Evolutionary conservation across 2,888 invertebrate genomes (phyloP).

Genomic region (Loripinus fragilis): DNA sequence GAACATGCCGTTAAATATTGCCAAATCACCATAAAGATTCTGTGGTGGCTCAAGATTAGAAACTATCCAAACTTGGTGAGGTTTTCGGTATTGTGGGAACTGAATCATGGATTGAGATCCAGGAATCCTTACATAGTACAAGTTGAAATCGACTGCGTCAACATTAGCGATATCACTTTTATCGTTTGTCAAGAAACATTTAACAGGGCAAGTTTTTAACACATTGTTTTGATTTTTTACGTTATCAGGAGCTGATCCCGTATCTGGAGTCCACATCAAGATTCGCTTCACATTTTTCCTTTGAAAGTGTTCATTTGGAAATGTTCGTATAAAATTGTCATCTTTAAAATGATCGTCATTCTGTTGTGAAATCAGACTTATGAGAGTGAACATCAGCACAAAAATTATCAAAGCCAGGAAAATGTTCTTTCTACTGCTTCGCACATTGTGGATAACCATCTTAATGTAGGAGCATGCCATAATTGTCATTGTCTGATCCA

Average conservation of each 20-base stretch:
- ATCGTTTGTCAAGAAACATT: constrained; percentile 59
- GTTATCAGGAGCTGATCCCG: not conserved
- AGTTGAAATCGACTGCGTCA: constrained; percentile 71
- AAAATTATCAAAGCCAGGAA: too few species aligned
- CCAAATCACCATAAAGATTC: constrained; percentile 59
- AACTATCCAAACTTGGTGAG: constrained; percentile 72
- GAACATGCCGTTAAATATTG: constrained; percentile 60
- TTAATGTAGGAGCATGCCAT: too few species aligned
- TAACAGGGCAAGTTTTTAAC: constrained; percentile 28
- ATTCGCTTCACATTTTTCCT: constrained; percentile 46
- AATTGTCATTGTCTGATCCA: too few species aligned
- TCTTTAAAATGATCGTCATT: not conserved
- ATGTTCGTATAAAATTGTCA: not conserved
- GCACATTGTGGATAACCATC: too few species aligned
- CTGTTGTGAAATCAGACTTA: too few species aligned
- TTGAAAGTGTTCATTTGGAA: constrained; percentile 25
- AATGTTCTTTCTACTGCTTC: too few species aligned
- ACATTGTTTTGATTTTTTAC: constrained; percentile 19
- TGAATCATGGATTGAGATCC: constrained; percentile 43
- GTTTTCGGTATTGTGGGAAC: constrained; percentile 58
- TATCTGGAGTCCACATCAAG: constrained; percentile 39
- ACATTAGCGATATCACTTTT: constrained; percentile 53
- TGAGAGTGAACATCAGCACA: too few species aligned
- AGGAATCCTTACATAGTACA: constrained; percentile 55
- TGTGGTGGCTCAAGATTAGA: constrained; percentile 70